Percentiles rank a stretch among this genome's conserved stretches.
These are phyloP conservation scores for Dendrolimus pini DNA, from an alignment of 2,888 invertebrate species.

Conservation along the genomic window DNA sequence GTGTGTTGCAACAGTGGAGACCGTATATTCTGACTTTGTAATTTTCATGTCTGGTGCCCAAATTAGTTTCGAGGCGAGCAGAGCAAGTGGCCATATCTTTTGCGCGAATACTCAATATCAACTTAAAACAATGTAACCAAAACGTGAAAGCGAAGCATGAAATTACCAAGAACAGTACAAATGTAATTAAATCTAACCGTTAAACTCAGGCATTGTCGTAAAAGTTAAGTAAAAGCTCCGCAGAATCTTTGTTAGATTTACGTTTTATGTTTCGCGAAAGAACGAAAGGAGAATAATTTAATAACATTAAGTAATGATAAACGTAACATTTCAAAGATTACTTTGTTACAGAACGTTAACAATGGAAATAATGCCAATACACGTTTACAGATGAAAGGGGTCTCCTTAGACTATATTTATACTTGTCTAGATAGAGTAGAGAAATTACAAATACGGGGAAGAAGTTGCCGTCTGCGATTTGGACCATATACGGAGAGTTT, in stretches of 20 bases:
- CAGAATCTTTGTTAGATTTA: constrained; percentile 54
- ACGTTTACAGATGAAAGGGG: not conserved
- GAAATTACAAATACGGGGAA: too few species aligned
- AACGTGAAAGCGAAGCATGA: constrained; percentile 46
- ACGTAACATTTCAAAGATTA: constrained; percentile 22
- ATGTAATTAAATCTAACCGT: constrained; percentile 55
- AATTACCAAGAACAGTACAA: constrained; percentile 53
- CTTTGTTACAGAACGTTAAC: constrained; percentile 15
- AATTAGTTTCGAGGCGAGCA: constrained; percentile 42
- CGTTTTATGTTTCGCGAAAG: constrained; percentile 36
- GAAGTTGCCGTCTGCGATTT: too few species aligned
- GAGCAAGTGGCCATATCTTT: constrained; percentile 49
- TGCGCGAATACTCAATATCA: constrained; percentile 51
- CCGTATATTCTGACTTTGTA: constrained; percentile 31
- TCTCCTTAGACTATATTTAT: not conserved
- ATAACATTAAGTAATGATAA: constrained; percentile 32
- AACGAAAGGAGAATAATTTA: constrained; percentile 36
- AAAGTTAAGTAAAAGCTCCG: constrained; percentile 51
- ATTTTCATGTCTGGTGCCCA: constrained; percentile 38
- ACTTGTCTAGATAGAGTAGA: not conserved
- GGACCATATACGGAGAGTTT: too few species aligned
- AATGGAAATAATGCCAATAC: constrained; percentile 6
- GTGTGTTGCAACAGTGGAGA: not conserved
- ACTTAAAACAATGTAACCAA: constrained; percentile 62
- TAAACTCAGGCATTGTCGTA: constrained; percentile 54